phyloP scores from a whole-genome alignment of 1,140 invertebrate genomes.

The Drosophila novamexicana region DNA sequence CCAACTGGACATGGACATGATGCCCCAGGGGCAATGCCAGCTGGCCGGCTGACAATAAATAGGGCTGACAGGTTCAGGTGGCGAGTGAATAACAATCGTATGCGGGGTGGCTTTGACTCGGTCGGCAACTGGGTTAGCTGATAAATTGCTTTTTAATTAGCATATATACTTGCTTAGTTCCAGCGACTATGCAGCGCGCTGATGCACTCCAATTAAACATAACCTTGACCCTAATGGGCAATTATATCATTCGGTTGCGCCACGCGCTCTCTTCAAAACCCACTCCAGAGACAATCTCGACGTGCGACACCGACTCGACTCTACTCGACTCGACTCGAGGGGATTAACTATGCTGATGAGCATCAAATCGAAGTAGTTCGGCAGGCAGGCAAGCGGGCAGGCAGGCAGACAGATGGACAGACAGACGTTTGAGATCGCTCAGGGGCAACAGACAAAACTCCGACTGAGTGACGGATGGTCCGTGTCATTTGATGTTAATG shows the following conservation, averaged over 20 bases:
- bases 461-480: constrained; percentile 84
- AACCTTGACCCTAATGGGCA: constrained; percentile 77
- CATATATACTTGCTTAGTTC: constrained; percentile 20
- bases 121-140: constrained; percentile 14
- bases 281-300: constrained; percentile 51
- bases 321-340: constrained; percentile 41
- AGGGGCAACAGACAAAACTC: constrained; percentile 66
- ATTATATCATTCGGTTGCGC: constrained; percentile 62
- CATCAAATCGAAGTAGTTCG: constrained; percentile 74
- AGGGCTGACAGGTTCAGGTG: constrained; percentile 43
- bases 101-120: constrained; percentile 14
- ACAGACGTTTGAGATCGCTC: constrained; percentile 60
- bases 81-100: constrained; percentile 44
- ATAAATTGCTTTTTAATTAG: constrained; percentile 78
- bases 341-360: constrained; percentile 56
- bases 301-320: constrained; percentile 40
- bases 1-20: constrained; percentile 12
- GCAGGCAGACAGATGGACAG: constrained; percentile 18
- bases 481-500: constrained; percentile 84
- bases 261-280: constrained; percentile 42
- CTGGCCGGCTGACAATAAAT: constrained; percentile 38
- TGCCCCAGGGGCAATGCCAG: constrained; percentile 11
- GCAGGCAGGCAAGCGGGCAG: constrained; percentile 26
- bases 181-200: constrained; percentile 21
- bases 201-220: constrained; percentile 57